Percentiles rank a stretch among this genome's conserved stretches.
Evolutionary conservation across 2,113 vertebrate genomes (phyloP).

Genomic region (Oncorhynchus clarkii): DNA sequence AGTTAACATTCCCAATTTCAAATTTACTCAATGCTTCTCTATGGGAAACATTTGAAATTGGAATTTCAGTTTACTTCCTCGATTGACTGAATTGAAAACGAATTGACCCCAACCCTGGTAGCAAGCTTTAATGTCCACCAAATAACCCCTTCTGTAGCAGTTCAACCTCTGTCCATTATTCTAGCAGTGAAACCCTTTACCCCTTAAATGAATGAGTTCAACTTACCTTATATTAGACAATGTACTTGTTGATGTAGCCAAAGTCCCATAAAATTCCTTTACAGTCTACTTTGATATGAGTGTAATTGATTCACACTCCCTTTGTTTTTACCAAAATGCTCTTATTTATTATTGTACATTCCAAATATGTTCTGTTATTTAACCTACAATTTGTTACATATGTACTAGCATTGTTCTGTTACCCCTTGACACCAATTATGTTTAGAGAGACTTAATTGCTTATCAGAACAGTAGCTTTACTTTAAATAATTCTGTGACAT

Average conservation of each 20-base stretch:
- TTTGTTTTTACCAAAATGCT: neutral
- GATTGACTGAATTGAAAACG: too few species aligned
- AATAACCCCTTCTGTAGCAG: neutral
- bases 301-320: neutral
- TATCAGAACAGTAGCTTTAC: neutral
- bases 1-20: too few species aligned
- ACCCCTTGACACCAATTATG: neutral
- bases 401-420: neutral
- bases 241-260: neutral
- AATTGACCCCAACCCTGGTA: neutral
- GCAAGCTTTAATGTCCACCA: neutral
- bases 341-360: neutral
- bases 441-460: neutral
- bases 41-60: neutral
- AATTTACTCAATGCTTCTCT: too few species aligned
- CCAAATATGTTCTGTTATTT: neutral
- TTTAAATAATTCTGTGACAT: neutral
- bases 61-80: too few species aligned
- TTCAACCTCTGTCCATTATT: neutral
- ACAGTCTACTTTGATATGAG: neutral
- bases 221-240: neutral
- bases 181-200: neutral
- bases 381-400: neutral
- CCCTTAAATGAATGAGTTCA: neutral
- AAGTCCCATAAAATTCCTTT: slow-evolving; percentile 1